Percentiles rank a stretch among this genome's conserved stretches.
These are phyloP conservation scores for Epinotia bilunana DNA, from an alignment of 2,888 invertebrate genomes.

Conservation along the genomic window DNA sequence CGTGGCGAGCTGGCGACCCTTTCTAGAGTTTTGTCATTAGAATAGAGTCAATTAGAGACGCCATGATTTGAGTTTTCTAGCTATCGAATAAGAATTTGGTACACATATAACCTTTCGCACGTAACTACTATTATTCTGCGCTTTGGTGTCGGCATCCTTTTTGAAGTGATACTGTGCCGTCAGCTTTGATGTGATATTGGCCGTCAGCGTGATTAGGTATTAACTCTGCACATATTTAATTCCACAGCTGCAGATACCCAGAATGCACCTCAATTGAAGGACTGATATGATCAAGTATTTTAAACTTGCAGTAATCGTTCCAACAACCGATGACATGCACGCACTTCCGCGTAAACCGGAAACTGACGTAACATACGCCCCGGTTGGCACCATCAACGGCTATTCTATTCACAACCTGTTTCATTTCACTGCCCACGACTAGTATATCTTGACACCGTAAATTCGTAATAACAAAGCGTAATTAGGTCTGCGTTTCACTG, in stretches of 20 bases:
- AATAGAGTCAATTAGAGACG: too few species aligned
- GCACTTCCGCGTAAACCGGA: constrained; percentile 44
- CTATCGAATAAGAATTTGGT: too few species aligned
- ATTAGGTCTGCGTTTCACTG: neutral
- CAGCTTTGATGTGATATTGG: neutral
- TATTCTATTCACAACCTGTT: neutral
- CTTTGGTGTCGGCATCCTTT: neutral
- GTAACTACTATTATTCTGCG: too few species aligned
- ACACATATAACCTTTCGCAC: too few species aligned
- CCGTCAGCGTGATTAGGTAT: too few species aligned
- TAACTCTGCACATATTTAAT: neutral
- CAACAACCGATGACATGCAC: constrained; percentile 17
- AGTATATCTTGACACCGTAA: neutral
- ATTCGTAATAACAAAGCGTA: neutral
- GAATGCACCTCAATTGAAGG: neutral
- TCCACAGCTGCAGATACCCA: too few species aligned
- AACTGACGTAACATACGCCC: constrained; percentile 45
- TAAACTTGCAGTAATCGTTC: constrained; percentile 9
- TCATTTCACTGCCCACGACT: neutral
- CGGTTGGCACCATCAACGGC: constrained; percentile 47
- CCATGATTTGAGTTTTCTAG: too few species aligned
- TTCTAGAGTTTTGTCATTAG: too few species aligned
- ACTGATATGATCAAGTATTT: neutral
- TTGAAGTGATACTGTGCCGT: neutral
- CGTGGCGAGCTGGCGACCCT: too few species aligned